Evolutionary conservation across 2,888 invertebrate species (phyloP).

Genomic region (Villa cingulata): DNA sequence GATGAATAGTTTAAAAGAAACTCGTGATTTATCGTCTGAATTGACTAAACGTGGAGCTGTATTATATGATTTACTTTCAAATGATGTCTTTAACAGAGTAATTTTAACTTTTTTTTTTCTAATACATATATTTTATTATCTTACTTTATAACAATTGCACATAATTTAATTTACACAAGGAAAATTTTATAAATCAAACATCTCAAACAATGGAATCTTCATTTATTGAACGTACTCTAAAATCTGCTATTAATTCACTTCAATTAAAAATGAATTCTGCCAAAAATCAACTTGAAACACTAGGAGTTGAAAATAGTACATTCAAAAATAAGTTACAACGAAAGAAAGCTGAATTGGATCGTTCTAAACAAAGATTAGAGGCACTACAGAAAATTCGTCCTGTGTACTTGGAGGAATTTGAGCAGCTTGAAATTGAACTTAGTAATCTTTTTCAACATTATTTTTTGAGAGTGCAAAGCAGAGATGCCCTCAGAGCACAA

Average conservation of each 20-base stretch:
- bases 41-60: conserved; percentile 84
- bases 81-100: conserved; percentile 75
- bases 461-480: conserved; percentile 72
- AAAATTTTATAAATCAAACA: conserved; percentile 65
- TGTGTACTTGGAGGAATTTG: conserved; percentile 92
- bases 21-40: conserved; percentile 75
- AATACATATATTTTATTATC: neutral
- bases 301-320: conserved; percentile 76
- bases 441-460: conserved; percentile 76
- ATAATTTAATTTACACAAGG: conserved; percentile 42
- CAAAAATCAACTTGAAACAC: conserved; percentile 64
- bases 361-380: conserved; percentile 84
- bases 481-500: conserved; percentile 76
- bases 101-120: neutral
- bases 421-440: conserved; percentile 72
- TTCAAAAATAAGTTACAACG: conserved; percentile 87
- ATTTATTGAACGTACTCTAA: conserved; percentile 67
- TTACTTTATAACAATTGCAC: neutral
- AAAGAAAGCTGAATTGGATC: conserved; percentile 72
- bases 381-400: conserved; percentile 93
- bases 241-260: conserved; percentile 56
- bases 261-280: conserved; percentile 58
- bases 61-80: conserved; percentile 78
- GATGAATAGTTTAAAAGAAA: conserved; percentile 55
- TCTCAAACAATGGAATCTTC: conserved; percentile 69